Conservation (phyloP, 2,797 vertebrate genomes). For the Lindbergichthys nudifrons region DNA sequence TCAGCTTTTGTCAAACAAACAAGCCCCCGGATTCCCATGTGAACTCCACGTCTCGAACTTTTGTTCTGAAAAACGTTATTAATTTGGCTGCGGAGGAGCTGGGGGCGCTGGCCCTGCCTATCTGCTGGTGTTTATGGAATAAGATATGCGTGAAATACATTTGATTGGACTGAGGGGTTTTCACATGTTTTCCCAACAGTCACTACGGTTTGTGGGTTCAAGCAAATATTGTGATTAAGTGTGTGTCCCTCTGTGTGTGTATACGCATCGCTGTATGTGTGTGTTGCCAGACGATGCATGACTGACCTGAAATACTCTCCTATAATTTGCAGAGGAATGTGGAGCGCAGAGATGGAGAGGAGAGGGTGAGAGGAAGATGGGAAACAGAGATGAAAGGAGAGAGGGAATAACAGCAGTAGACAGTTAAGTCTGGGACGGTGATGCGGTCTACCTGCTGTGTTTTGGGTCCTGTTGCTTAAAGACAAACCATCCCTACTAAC, state of each 20-base stretch:
- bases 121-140: conserved; percentile 73
- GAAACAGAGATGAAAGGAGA: conserved; percentile 51
- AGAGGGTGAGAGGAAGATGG: conserved; percentile 41
- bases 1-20: conserved; percentile 60
- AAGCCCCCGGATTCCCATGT: conserved; percentile 40
- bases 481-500: conserved; percentile 3
- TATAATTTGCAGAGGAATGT: conserved; percentile 76
- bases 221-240: conserved; percentile 59
- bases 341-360: conserved; percentile 45
- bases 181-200: conserved; percentile 70
- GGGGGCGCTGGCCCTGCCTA: conserved; percentile 27
- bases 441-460: conserved; percentile 43
- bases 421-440: conserved; percentile 25
- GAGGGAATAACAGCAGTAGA: conserved; percentile 36
- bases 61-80: conserved; percentile 64
- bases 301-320: conserved; percentile 67
- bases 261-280: conserved; percentile 31
- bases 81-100: conserved; percentile 54
- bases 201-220: conserved; percentile 59
- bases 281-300: conserved; percentile 50
- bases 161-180: conserved; percentile 66
- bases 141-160: conserved; percentile 71
- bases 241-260: conserved; percentile 18
- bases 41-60: conserved; percentile 45
- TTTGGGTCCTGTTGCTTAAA: conserved; percentile 25